Conservation (phyloP, 2,797 vertebrate genomes). For the Enteromius radiatus region DNA sequence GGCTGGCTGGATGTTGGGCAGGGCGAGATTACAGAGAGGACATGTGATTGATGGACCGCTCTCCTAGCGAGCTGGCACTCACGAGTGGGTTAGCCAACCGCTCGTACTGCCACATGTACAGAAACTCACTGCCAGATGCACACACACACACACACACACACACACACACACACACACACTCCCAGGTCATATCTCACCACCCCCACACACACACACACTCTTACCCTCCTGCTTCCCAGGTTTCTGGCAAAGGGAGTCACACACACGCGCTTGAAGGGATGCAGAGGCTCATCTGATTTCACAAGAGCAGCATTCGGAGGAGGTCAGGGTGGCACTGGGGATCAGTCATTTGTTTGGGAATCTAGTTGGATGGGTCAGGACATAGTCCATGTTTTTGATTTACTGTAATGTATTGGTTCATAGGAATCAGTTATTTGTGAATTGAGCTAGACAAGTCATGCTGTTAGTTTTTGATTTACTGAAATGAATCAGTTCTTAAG, state of each 20-base stretch:
- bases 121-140: conserved; percentile 49
- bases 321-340: conserved; percentile 62
- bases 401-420: not conserved
- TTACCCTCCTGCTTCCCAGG: conserved; percentile 57
- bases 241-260: conserved; percentile 60
- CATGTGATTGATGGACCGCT: conserved; percentile 52
- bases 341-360: conserved; percentile 52
- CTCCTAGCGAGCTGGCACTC: conserved; percentile 60
- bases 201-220: conserved; percentile 33
- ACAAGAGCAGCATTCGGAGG: conserved; percentile 59
- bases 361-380: not conserved
- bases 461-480: not conserved
- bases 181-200: conserved; percentile 54
- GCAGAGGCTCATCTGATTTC: conserved; percentile 59
- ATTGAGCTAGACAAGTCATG: not conserved
- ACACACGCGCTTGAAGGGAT: conserved; percentile 46
- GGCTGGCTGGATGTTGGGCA: conserved; percentile 47
- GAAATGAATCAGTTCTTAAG: not conserved
- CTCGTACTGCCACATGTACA: conserved; percentile 62
- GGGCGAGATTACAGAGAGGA: conserved; percentile 46
- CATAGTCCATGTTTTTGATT: not conserved
- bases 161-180: conserved; percentile 47
- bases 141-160: conserved; percentile 41
- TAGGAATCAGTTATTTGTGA: not conserved
- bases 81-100: conserved; percentile 57